These are phyloP conservation scores for Plusia festucae DNA, from an alignment of 2,888 invertebrate species.

Conservation along the genomic window DNA sequence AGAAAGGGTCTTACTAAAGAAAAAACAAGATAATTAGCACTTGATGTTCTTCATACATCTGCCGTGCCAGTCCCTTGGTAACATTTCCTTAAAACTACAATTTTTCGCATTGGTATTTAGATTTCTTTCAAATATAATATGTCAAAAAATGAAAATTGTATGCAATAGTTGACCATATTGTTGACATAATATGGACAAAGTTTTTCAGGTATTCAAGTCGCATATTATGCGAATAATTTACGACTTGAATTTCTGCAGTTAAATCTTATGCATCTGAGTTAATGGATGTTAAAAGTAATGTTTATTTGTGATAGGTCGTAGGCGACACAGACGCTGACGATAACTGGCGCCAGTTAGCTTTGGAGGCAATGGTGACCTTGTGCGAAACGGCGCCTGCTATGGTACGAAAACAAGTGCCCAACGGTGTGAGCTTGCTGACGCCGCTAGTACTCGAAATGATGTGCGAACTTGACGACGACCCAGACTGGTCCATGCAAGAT, in stretches of 20 bases:
- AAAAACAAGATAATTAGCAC: conserved; percentile 86
- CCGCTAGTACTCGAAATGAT: conserved; percentile 97
- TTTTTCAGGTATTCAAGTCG: too few relatives aligned
- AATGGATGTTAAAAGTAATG: not conserved
- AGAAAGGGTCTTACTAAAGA: conserved; percentile 76
- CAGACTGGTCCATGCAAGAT: conserved; percentile 96
- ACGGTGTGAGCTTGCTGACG: conserved; percentile 94
- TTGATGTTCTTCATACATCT: conserved; percentile 72
- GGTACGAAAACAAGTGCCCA: conserved; percentile 97
- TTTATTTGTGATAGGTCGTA: conserved; percentile 87
- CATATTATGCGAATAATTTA: too few relatives aligned
- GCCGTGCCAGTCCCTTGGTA: conserved; percentile 85
- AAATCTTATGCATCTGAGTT: not conserved
- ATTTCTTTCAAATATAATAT: too few relatives aligned
- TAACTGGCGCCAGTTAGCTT: conserved; percentile 96
- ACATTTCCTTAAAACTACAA: conserved; percentile 59
- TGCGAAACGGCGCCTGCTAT: conserved; percentile 99
- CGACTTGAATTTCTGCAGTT: conserved; percentile 6
- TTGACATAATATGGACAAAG: too few relatives aligned
- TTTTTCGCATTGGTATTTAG: too few relatives aligned
- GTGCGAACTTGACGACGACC: conserved; percentile 98
- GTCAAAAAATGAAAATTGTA: too few relatives aligned
- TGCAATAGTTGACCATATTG: too few relatives aligned
- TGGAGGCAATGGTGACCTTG: conserved; percentile 96
- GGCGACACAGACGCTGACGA: conserved; percentile 92